These are phyloP conservation scores for Myxocyprinus asiaticus DNA, from an alignment of 2,113 vertebrate genomes.

Conservation along the genomic window DNA sequence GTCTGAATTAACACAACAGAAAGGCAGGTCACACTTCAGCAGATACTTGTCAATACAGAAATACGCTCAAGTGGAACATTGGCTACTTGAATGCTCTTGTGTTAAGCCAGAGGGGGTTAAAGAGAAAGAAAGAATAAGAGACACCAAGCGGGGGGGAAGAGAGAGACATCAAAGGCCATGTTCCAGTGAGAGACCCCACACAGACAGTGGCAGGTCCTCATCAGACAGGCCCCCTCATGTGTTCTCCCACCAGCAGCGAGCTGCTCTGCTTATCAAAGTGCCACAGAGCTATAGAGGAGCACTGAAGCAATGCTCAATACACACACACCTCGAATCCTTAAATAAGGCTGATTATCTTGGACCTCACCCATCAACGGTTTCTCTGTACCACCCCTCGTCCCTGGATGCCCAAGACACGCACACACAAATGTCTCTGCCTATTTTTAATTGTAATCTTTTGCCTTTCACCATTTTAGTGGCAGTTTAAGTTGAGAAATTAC, in stretches of 20 bases:
- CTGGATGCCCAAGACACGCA: background rate
- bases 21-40: slow-evolving; percentile 42
- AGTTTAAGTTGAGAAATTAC: background rate
- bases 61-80: slow-evolving; percentile 44
- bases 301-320: slow-evolving; percentile 59
- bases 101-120: slow-evolving; percentile 28
- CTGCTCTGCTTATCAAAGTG: slow-evolving; percentile 76
- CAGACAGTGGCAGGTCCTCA: slow-evolving; percentile 62
- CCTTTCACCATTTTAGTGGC: background rate
- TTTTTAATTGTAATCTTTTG: background rate
- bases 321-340: slow-evolving; percentile 24
- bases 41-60: slow-evolving; percentile 39
- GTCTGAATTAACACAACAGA: slow-evolving; percentile 46
- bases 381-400: background rate
- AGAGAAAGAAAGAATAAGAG: slow-evolving; percentile 49
- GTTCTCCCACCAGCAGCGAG: slow-evolving; percentile 62
- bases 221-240: slow-evolving; percentile 74
- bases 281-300: slow-evolving; percentile 58
- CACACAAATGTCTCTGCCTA: slow-evolving; percentile 4
- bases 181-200: slow-evolving; percentile 45
- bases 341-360: slow-evolving; percentile 39
- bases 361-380: slow-evolving; percentile 12
- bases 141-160: slow-evolving; percentile 54
- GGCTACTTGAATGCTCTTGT: slow-evolving; percentile 46
- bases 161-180: slow-evolving; percentile 77